A percentile compares a stretch with the other conserved stretches of the same genome.
These are phyloP conservation scores for Scopus umbretta DNA, from an alignment of 2,113 vertebrate genomes.

Conservation along the genomic window DNA sequence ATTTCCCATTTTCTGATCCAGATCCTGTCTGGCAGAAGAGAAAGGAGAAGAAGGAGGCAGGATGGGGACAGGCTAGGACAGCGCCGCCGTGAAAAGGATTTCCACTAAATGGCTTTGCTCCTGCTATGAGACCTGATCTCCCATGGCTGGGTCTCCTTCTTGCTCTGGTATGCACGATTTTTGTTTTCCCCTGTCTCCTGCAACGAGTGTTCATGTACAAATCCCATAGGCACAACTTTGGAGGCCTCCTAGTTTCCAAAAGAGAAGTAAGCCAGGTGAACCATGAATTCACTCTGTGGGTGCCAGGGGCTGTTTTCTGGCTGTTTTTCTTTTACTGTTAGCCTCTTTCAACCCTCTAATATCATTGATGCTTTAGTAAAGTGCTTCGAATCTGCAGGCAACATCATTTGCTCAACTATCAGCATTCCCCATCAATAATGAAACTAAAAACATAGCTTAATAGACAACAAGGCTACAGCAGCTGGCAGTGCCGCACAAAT, in stretches of 20 bases:
- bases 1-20: not conserved
- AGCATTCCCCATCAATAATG: constrained; percentile 39
- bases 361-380: not conserved
- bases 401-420: not conserved
- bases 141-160: not conserved
- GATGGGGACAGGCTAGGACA: not conserved
- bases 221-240: not conserved
- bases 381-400: not conserved
- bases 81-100: fast-evolving
- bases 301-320: not conserved
- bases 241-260: not conserved
- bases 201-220: not conserved
- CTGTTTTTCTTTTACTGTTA: not conserved
- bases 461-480: constrained; percentile 41
- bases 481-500: constrained; percentile 43
- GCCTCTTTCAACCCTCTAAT: not conserved
- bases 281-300: not conserved
- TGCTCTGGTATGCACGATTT: not conserved
- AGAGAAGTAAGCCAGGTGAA: not conserved
- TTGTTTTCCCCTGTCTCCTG: not conserved
- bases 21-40: not conserved
- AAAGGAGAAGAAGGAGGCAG: not conserved
- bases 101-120: not conserved
- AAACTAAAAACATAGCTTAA: constrained; percentile 53
- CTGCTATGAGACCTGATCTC: not conserved